These are phyloP conservation scores for Stigmatopora argus DNA, from an alignment of 2,113 vertebrate species.

Conservation along the genomic window DNA sequence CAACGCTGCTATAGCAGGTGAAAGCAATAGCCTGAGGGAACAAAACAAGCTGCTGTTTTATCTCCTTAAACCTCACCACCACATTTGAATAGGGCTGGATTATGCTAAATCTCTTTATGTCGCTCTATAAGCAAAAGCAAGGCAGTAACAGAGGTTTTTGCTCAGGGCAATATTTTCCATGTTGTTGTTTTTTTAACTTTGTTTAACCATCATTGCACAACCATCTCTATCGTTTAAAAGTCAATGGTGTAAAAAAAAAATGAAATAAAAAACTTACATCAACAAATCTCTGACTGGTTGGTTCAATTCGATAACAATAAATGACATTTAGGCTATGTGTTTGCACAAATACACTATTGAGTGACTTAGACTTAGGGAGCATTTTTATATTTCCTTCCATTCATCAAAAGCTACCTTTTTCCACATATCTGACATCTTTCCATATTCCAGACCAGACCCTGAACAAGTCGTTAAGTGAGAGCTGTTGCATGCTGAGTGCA, in stretches of 20 bases:
- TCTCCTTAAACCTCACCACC: not conserved
- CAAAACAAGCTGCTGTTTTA: constrained; percentile 26
- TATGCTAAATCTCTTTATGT: constrained; percentile 41
- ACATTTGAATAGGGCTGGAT: constrained; percentile 23
- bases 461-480: constrained; percentile 39
- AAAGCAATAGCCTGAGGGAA: constrained; percentile 34
- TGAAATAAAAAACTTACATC: not conserved
- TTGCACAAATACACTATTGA: not conserved
- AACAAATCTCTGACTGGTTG: not conserved
- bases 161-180: not conserved
- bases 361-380: constrained; percentile 6
- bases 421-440: constrained; percentile 27
- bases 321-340: constrained; percentile 16
- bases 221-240: not conserved
- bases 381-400: constrained; percentile 4
- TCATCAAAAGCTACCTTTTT: not conserved
- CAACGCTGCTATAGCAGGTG: constrained; percentile 37
- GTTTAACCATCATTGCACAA: constrained; percentile 8
- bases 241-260: constrained; percentile 3
- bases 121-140: constrained; percentile 17
- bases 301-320: constrained; percentile 23
- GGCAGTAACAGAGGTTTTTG: constrained; percentile 23
- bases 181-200: constrained; percentile 3
- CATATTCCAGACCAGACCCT: constrained; percentile 16
- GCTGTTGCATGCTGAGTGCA: constrained; percentile 21